Conservation (phyloP, 35 echinoderm and acorn worm species). For the Stichopus chloronotus region DNA sequence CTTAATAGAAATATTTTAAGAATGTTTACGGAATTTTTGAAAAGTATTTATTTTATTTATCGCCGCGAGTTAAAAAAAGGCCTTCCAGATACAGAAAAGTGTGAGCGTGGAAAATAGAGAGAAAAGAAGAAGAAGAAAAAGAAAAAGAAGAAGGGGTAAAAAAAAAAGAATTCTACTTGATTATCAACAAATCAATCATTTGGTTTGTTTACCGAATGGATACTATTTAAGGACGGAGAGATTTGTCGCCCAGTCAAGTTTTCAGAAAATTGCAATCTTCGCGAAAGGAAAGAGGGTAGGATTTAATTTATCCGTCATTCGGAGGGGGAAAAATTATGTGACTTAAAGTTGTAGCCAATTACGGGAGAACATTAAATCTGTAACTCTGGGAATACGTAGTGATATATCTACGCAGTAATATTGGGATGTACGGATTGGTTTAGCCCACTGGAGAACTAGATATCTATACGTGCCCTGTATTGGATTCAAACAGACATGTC, state of each 20-base stretch:
- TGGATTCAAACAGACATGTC: too few species aligned
- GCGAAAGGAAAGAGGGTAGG: not conserved
- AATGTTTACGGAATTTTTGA: not conserved
- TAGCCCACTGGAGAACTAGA: too few species aligned
- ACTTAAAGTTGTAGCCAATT: not conserved
- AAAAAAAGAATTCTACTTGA: not conserved
- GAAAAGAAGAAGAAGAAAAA: not conserved
- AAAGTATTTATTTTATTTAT: not conserved
- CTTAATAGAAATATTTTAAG: not conserved
- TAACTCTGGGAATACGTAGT: too few species aligned
- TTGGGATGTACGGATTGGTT: too few species aligned
- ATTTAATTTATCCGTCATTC: not conserved
- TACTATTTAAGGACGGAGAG: not conserved
- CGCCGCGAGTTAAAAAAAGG: too few species aligned
- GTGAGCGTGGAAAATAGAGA: not conserved
- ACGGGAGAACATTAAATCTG: not conserved
- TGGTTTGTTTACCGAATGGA: not conserved
- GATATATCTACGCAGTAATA: too few species aligned
- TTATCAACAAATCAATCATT: not conserved
- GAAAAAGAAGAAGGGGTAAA: not conserved
- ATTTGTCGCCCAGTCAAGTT: not conserved
- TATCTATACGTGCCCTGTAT: too few species aligned
- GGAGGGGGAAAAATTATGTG: not conserved
- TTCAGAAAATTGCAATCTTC: not conserved
- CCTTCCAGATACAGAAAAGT: too few species aligned